Conservation (phyloP, 1,140 invertebrate genomes). For the Philotrypesis tridentata region DNA sequence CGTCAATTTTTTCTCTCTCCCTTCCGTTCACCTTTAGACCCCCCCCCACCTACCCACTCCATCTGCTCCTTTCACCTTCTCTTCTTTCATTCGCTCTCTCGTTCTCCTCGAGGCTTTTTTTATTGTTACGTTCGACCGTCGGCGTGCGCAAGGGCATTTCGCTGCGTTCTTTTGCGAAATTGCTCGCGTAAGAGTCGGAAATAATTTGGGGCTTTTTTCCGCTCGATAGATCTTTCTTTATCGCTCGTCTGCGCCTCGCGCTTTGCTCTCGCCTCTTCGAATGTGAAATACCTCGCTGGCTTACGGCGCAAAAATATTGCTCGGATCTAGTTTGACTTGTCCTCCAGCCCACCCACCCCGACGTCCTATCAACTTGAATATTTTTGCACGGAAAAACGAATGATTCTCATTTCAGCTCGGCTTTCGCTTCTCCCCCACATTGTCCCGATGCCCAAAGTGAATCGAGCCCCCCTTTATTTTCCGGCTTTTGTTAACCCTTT, state of each 20-base stretch:
- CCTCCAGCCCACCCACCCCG: neutral
- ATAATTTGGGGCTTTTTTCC: slow-evolving; percentile 47
- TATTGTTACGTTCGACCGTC: slow-evolving; percentile 34
- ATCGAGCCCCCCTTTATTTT: no score
- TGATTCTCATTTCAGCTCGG: neutral
- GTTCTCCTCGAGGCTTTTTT: neutral
- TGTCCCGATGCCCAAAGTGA: no score
- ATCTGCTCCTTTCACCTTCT: neutral
- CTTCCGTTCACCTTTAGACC: neutral
- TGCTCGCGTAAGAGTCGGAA: slow-evolving; percentile 41
- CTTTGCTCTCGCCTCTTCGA: neutral
- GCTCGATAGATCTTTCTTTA: slow-evolving; percentile 44
- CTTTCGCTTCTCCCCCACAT: no score
- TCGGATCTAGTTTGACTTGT: neutral
- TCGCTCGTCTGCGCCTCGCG: neutral
- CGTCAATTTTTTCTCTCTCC: slow-evolving; percentile 14
- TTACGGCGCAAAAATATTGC: slow-evolving; percentile 11
- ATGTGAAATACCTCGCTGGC: slow-evolving; percentile 9
- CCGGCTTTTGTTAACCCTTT: no score
- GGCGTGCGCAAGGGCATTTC: neutral
- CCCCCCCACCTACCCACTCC: neutral
- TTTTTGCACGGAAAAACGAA: neutral
- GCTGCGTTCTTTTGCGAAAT: slow-evolving; percentile 32
- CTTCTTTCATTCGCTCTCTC: neutral
- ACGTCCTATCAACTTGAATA: neutral